A percentile compares a stretch with the other conserved stretches of the same genome.
Conservation (phyloP, 2,888 invertebrate species). For the Shargacucullia verbasci region DNA sequence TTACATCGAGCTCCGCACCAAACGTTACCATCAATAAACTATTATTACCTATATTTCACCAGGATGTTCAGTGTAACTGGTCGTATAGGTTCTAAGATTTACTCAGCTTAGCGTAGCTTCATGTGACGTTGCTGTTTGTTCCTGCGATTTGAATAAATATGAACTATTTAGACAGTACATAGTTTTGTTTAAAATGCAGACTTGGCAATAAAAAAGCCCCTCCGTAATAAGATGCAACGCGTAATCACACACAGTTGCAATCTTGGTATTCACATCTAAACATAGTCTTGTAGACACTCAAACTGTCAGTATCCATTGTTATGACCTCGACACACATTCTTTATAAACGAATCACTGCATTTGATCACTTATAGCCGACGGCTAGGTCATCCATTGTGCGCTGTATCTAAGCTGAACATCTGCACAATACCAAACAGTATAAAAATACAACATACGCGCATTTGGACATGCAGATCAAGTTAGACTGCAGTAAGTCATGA, state of each 20-base stretch:
- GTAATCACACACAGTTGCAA: background rate
- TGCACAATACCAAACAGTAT: conserved; percentile 5
- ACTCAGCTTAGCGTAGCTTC: no score
- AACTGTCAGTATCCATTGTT: conserved; percentile 8
- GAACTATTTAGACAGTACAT: no score
- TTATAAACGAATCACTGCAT: conserved; percentile 28
- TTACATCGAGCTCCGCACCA: conserved; percentile 65
- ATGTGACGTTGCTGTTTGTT: no score
- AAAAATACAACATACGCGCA: conserved; percentile 1
- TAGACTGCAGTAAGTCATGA: no score
- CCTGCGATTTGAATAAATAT: no score
- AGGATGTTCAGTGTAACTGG: no score
- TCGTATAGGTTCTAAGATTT: no score
- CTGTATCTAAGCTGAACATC: conserved; percentile 4
- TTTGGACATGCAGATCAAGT: no score
- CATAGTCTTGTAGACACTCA: conserved; percentile 3
- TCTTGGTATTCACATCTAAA: conserved; percentile 1
- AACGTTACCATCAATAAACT: conserved; percentile 46
- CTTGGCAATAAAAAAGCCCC: no score
- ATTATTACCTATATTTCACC: conserved; percentile 36
- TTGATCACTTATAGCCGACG: conserved; percentile 27
- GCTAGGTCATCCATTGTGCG: conserved; percentile 25
- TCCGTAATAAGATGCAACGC: no score
- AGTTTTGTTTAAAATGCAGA: no score
- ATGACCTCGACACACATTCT: conserved; percentile 33